Evolutionary conservation across 2,797 vertebrate genomes (phyloP).

Genomic region (Carduelis carduelis): DNA sequence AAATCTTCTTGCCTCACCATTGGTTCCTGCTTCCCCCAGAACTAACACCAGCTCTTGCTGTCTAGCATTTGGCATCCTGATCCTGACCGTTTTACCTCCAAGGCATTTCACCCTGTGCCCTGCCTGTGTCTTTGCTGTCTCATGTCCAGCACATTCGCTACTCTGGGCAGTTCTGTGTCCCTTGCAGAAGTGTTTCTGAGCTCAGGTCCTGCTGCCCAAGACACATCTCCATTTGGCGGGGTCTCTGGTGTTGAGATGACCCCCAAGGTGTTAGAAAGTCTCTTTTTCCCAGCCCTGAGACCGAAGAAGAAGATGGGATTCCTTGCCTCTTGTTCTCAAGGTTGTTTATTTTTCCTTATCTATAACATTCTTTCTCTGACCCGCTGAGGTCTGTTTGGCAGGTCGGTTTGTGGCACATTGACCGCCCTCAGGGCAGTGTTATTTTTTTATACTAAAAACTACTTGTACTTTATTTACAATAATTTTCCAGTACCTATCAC

Average conservation of each 20-base stretch:
- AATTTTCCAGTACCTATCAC: no score
- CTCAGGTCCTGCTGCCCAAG: not conserved
- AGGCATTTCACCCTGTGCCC: not conserved
- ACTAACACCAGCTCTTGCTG: not conserved
- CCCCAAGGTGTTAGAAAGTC: no score
- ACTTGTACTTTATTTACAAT: no score
- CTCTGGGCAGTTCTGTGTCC: not conserved
- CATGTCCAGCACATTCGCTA: rapidly evolving
- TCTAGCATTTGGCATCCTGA: not conserved
- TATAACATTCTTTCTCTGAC: not conserved
- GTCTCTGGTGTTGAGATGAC: not conserved
- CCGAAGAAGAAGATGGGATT: no score
- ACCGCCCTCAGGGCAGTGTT: not conserved
- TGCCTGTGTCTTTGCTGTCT: not conserved
- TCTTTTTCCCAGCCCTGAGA: no score
- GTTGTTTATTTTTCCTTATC: not conserved
- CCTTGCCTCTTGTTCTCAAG: no score
- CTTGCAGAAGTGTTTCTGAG: rapidly evolving
- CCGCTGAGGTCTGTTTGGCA: not conserved
- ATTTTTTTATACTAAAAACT: not conserved
- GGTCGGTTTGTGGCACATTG: not conserved
- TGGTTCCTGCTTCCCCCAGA: not conserved
- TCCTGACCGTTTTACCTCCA: not conserved
- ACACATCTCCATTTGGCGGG: rapidly evolving
- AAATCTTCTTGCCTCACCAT: not conserved